These are phyloP conservation scores for Cirrhinus molitorella DNA, from an alignment of 2,797 vertebrate genomes.

Conservation along the genomic window DNA sequence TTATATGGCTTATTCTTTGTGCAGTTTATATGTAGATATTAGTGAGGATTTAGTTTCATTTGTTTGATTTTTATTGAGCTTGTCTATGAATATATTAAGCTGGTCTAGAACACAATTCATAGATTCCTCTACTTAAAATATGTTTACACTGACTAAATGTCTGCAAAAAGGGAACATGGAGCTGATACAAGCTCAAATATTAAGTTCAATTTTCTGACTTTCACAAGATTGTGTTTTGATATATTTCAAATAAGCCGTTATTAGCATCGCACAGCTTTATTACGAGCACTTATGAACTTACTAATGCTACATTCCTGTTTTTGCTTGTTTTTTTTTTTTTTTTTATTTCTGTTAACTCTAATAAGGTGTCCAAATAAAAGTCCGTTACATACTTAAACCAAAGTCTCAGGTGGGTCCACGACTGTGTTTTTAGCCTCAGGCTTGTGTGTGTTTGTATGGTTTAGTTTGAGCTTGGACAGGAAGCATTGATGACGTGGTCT, in stretches of 20 bases:
- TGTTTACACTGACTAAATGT: constrained; percentile 19
- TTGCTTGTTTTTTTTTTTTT: not conserved
- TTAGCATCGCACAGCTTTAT: constrained; percentile 16
- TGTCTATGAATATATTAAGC: not conserved
- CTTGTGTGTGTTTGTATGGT: constrained; percentile 10
- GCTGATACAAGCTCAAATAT: not conserved
- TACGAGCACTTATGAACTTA: constrained; percentile 6
- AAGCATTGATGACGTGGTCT: constrained; percentile 7
- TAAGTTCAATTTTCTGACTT: not conserved
- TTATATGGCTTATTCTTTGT: constrained; percentile 8
- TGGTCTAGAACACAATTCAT: not conserved
- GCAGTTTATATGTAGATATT: not conserved
- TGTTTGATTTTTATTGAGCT: not conserved
- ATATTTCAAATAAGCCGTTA: not conserved
- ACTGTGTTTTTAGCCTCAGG: constrained; percentile 1
- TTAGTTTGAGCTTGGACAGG: not conserved
- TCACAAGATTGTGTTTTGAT: not conserved
- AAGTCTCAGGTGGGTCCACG: constrained; percentile 8
- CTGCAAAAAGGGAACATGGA: constrained; percentile 23
- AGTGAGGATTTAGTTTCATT: not conserved
- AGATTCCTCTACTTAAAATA: not conserved
- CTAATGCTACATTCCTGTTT: not conserved
- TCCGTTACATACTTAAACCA: constrained; percentile 8
- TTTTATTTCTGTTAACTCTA: not conserved
- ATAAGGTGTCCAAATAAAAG: constrained; percentile 45